Evolutionary conservation across 2,113 vertebrate genomes (phyloP), one percentile per base, ranked within the genome.

Genomic region (Butastur rufipennis): DNA sequence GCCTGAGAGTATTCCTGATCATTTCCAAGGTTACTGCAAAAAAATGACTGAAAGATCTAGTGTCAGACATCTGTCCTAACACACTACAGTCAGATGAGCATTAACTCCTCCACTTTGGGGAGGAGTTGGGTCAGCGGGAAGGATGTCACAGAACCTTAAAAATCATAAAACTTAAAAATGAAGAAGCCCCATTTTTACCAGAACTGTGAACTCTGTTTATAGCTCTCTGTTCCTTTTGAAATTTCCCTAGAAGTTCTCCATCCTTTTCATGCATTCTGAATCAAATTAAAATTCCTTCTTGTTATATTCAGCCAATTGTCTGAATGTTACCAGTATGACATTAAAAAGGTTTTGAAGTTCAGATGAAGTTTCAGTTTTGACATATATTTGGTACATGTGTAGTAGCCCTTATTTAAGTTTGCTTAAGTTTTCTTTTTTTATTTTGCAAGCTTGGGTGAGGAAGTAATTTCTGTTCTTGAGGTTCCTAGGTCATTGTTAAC

Each of bases 1-100:
- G 16, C 6, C 4, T 66, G 27, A 43, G 6, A 40, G 2, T 40
- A 40, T 53, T 74, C 14, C 7, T 0, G 3, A 5, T 27, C 4
- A n/a, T 45, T 38, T 48, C 13, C 3, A 53, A 3, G 5, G 1
- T 34, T 62, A 36, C 14, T 79, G 25, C 13, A 62, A 74, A 61
- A 67, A 67, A 19, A 16, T 14, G 3, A 42, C 13, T 53, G 9
- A 83, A 63, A 81, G 7, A 32, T 62, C 21, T 40, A 27, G 3
- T 36, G 5, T 23, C 20, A 61, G 43, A 61, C 3, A 0, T 15
- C 10, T 59, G 45, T 65, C 23, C 8, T 29, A 70, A 23, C 2
- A 6, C 16, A 14, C 7, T 58, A 53, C 13, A 27, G 4, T 59
- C 21, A 72, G 9, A 12, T 1, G 5, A 62, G 4, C 36, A 68